Evolutionary conservation across 53 echinoderm and acorn worm genomes (phyloP).

Genomic region (Temnopleurus reevesii): DNA sequence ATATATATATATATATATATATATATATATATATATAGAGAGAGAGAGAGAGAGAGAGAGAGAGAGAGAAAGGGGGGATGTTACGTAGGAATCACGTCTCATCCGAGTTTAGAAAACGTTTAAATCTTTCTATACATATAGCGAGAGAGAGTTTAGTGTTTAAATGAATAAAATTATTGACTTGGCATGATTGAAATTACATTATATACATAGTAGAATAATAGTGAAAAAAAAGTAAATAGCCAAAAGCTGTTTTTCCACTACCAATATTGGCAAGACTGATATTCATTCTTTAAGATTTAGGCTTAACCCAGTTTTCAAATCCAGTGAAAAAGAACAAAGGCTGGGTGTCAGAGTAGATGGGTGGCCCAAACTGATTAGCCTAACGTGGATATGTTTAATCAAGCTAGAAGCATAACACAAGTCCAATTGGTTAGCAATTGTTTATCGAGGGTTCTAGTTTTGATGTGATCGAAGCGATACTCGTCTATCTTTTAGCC

Average conservation of each 20-base stretch:
- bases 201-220: too few relatives aligned
- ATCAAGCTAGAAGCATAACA: not conserved
- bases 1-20: too few relatives aligned
- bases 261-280: too few relatives aligned
- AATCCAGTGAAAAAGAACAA: not conserved
- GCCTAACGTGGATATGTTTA: not conserved
- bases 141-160: too few relatives aligned
- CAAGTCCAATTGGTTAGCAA: slow-evolving; percentile 15
- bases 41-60: not conserved
- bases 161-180: too few relatives aligned
- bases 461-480: not conserved
- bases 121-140: too few relatives aligned
- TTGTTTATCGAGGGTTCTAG: not conserved
- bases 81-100: too few relatives aligned
- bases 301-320: not conserved
- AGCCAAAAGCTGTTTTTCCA: too few relatives aligned
- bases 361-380: not conserved
- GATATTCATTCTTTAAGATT: not conserved
- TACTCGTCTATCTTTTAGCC: not conserved
- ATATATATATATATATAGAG: too few relatives aligned
- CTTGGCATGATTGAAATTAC: too few relatives aligned
- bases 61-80: not conserved
- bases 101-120: too few relatives aligned
- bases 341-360: not conserved
- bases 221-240: too few relatives aligned